Evolutionary conservation across 2,797 vertebrate species (phyloP).

Genomic region (Anomalospiza imberbis): DNA sequence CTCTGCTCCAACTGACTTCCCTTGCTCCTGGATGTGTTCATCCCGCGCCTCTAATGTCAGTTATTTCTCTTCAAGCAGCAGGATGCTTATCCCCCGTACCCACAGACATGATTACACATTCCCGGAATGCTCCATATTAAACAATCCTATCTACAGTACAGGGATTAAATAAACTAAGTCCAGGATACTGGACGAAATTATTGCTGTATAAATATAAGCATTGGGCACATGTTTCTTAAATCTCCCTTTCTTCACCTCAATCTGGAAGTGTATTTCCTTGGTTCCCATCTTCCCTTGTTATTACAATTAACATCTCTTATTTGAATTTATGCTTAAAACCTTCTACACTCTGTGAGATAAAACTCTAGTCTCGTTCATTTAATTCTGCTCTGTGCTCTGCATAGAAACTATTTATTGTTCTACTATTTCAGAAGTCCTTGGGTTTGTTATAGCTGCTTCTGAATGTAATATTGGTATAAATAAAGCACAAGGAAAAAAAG

Average conservation of each 20-base stretch:
- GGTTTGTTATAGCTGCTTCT: constrained; percentile 36
- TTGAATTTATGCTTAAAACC: neutral
- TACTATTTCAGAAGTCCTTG: constrained; percentile 34
- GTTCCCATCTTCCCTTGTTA: neutral
- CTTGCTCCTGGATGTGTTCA: neutral
- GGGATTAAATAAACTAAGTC: constrained; percentile 39
- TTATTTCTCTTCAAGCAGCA: neutral
- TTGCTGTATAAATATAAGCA: neutral
- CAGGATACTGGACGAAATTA: neutral
- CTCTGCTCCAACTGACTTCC: neutral
- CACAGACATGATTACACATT: neutral
- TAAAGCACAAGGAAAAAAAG: constrained; percentile 39
- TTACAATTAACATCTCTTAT: neutral
- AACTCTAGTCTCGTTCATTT: neutral
- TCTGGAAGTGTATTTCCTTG: neutral
- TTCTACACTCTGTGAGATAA: neutral
- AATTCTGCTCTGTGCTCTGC: neutral
- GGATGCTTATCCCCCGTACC: rapidly evolving
- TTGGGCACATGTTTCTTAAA: neutral
- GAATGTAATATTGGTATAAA: constrained; percentile 48
- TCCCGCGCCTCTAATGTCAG: neutral
- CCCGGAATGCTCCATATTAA: neutral
- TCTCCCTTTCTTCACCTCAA: neutral
- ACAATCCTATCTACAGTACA: neutral
- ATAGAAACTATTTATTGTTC: constrained; percentile 20